Conservation (phyloP, 1,140 invertebrate genomes). For the Leptinotarsa undecemlineata region DNA sequence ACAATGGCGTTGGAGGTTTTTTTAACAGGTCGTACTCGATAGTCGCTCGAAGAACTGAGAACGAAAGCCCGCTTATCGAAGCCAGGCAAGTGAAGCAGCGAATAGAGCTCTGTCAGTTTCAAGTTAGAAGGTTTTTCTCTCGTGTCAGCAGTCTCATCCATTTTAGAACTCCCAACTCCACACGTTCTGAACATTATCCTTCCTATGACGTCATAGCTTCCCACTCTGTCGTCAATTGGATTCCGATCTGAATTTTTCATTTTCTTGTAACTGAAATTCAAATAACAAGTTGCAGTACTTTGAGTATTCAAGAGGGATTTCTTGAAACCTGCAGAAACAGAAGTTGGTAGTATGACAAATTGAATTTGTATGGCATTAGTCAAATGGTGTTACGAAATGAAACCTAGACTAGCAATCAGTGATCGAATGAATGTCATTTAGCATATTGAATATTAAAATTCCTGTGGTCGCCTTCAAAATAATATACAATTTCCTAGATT, state of each 20-base stretch:
- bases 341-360: no score
- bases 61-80: background rate
- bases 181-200: conserved; percentile 33
- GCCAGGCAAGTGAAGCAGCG: background rate
- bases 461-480: no score
- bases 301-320: no score
- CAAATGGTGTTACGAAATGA: no score
- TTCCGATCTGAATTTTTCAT: conserved; percentile 11
- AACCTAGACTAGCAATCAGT: no score
- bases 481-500: no score
- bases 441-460: no score
- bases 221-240: conserved; percentile 25
- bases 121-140: background rate
- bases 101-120: background rate
- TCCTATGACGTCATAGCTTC: conserved; percentile 33
- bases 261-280: conserved; percentile 24
- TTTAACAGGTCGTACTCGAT: background rate
- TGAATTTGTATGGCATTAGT: no score
- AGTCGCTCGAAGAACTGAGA: background rate
- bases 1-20: background rate
- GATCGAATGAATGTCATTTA: no score
- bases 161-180: conserved; percentile 4
- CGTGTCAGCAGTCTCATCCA: no score
- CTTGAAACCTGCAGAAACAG: no score
- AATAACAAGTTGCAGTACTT: background rate